Evolutionary conservation across 2,888 invertebrate genomes (phyloP).

Genomic region (Nephrotoma flavescens): DNA sequence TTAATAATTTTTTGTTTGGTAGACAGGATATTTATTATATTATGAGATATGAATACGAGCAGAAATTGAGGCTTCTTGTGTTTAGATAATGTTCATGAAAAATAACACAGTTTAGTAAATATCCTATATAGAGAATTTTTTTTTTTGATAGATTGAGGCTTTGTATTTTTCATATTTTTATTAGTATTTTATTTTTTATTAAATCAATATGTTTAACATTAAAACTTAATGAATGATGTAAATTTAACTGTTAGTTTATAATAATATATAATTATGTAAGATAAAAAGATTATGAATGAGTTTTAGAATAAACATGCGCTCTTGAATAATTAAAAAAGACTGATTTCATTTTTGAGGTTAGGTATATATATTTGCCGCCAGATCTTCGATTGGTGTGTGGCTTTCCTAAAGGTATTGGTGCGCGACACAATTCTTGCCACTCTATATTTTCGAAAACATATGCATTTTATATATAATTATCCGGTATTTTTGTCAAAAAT

Average conservation of each 20-base stretch:
- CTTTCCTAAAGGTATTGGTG: neutral
- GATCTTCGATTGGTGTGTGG: neutral
- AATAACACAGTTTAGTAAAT: neutral
- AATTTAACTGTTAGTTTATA: neutral
- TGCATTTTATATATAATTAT: neutral
- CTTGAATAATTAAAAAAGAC: neutral
- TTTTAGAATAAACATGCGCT: neutral
- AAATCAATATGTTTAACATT: neutral
- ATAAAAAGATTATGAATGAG: neutral
- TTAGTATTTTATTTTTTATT: neutral
- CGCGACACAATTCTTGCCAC: neutral
- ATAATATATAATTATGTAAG: neutral
- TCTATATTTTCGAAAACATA: neutral
- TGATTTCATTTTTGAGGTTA: neutral
- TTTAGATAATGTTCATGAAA: neutral
- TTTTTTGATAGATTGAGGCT: neutral
- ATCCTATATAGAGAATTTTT: neutral
- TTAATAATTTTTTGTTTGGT: neutral
- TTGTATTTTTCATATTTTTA: neutral
- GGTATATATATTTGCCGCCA: neutral
- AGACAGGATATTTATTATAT: neutral
- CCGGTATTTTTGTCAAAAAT: neutral
- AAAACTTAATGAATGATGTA: neutral
- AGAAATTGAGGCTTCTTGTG: neutral
- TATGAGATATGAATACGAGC: neutral